These are phyloP conservation scores for Anas flavirostris DNA, from an alignment of 2,797 vertebrate species.

Conservation along the genomic window DNA sequence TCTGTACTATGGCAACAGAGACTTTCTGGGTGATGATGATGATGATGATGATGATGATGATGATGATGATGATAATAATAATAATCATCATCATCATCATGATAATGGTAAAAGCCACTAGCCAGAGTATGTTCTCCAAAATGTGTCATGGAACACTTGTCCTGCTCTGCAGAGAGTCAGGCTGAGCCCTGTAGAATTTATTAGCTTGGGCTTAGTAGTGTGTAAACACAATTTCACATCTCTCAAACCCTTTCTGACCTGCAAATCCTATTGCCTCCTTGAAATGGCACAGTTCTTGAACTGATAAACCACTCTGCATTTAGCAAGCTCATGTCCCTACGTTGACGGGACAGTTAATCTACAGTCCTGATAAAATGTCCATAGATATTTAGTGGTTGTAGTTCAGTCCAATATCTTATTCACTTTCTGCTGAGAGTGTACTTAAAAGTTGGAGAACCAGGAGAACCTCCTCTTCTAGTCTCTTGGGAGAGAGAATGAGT, in stretches of 20 bases:
- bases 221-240: not conserved
- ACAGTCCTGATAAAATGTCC: not conserved
- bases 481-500: not conserved
- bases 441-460: not conserved
- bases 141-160: not conserved
- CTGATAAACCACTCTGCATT: fast-evolving
- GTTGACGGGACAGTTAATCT: not conserved
- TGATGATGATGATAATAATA: no score
- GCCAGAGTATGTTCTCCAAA: not conserved
- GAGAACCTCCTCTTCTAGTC: not conserved
- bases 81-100: not conserved
- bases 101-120: not conserved
- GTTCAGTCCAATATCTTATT: not conserved
- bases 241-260: not conserved
- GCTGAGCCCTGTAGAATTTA: not conserved
- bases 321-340: not conserved
- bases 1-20: not conserved
- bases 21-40: not conserved
- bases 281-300: not conserved
- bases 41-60: not conserved
- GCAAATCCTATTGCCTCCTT: not conserved
- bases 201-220: not conserved
- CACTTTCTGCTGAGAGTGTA: not conserved
- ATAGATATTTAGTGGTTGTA: not conserved
- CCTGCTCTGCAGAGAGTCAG: not conserved